Conservation (phyloP, 1,140 invertebrate species). For the Scaptomyza montana region DNA sequence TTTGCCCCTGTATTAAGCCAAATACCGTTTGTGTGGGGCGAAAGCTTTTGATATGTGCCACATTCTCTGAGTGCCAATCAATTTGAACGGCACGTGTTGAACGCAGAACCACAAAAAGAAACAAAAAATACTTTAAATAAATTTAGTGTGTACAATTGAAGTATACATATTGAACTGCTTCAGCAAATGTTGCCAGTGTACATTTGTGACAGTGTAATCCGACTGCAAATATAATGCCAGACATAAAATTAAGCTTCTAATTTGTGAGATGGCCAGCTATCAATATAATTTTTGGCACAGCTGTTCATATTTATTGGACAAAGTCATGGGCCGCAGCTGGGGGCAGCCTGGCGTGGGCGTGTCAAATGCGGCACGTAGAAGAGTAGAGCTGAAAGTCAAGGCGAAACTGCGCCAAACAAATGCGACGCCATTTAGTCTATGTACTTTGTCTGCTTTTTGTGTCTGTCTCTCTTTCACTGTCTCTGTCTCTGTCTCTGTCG, state of each 20-base stretch:
- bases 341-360: constrained; percentile 5
- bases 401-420: constrained; percentile 47
- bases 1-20: background rate
- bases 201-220: background rate
- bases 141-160: background rate
- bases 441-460: background rate
- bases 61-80: constrained; percentile 33
- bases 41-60: constrained; percentile 40
- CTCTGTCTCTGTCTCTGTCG: background rate
- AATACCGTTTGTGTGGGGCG: constrained; percentile 8
- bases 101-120: background rate
- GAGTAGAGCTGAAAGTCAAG: too few relatives aligned
- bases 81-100: constrained; percentile 28
- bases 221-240: background rate
- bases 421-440: constrained; percentile 57
- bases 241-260: constrained; percentile 2
- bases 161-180: background rate
- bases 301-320: background rate
- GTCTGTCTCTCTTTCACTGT: background rate
- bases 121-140: background rate
- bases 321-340: background rate
- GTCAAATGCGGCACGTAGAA: background rate
- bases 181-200: background rate
- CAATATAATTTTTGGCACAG: constrained; percentile 10
- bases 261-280: constrained; percentile 1